These are phyloP conservation scores for Heliangelus exortis DNA, from an alignment of 2,797 vertebrate genomes.

Conservation along the genomic window DNA sequence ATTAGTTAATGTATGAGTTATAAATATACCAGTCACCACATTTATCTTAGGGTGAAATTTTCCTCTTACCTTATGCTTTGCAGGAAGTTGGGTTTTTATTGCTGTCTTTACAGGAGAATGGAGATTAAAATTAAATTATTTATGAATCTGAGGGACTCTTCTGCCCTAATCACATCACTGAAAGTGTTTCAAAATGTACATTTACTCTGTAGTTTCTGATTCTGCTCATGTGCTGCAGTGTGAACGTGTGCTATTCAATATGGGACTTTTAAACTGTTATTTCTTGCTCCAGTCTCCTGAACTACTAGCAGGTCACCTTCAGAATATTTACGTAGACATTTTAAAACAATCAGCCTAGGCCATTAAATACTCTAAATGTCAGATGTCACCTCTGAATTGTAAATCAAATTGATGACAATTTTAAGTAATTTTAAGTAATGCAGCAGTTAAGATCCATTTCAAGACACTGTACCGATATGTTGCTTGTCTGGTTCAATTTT, in stretches of 20 bases:
- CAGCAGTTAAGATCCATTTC: background rate
- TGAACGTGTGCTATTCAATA: background rate
- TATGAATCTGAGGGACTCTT: background rate
- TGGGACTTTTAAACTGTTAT: background rate
- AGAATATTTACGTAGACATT: background rate
- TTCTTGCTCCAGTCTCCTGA: background rate
- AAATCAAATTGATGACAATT: background rate
- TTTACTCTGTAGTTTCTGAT: constrained; percentile 30
- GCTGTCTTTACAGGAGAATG: background rate
- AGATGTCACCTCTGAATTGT: background rate
- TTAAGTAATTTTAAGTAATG: background rate
- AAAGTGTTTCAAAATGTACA: background rate
- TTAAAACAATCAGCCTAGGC: background rate
- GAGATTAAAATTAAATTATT: background rate
- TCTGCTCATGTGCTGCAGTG: background rate
- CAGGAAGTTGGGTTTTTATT: background rate
- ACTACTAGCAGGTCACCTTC: background rate
- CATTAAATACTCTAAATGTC: background rate
- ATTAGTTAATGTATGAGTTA: background rate
- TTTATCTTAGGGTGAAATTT: background rate
- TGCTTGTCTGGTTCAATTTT: background rate
- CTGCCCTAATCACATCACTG: background rate
- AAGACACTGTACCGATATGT: background rate
- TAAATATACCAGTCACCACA: background rate
- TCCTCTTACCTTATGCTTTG: background rate